Evolutionary conservation across 2,113 vertebrate species (phyloP).

Genomic region (Ciconia maguari): DNA sequence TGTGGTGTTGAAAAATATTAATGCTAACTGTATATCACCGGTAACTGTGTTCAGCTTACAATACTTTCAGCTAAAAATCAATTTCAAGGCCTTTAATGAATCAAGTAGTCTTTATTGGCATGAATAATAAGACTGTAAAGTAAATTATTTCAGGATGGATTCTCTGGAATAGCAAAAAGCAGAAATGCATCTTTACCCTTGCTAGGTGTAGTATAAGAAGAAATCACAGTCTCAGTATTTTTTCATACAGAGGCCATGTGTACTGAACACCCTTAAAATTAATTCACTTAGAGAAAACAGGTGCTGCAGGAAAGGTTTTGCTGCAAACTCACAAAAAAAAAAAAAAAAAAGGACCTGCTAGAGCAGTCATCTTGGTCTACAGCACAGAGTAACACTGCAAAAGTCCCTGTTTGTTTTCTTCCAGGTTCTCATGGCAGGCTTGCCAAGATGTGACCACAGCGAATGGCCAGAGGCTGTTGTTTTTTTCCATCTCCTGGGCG

Average conservation of each 20-base stretch:
- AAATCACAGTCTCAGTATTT: not conserved
- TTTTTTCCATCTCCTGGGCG: not conserved
- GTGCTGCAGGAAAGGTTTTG: not conserved
- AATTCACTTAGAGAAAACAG: not conserved
- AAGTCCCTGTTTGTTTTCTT: not conserved
- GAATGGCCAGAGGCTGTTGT: not conserved
- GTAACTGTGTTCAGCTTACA: not conserved
- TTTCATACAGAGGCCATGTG: not conserved
- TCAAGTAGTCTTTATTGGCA: not conserved
- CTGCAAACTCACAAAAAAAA: not conserved
- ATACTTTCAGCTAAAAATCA: conserved; percentile 1
- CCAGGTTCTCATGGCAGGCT: not conserved
- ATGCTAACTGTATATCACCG: not conserved
- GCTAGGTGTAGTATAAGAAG: not conserved
- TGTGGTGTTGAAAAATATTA: not conserved
- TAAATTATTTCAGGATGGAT: conserved; percentile 22
- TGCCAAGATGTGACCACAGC: not conserved
- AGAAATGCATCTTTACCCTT: not conserved
- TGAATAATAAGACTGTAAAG: not conserved
- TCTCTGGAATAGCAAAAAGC: not conserved
- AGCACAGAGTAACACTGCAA: not conserved
- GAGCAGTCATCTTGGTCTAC: not conserved
- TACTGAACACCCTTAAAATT: not conserved
- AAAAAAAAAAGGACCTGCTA: not conserved
- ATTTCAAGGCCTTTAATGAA: not conserved